Base-by-base conservation (phyloP, 2,113 vertebrate genomes). In the Saimiri boliviensis region DNA sequence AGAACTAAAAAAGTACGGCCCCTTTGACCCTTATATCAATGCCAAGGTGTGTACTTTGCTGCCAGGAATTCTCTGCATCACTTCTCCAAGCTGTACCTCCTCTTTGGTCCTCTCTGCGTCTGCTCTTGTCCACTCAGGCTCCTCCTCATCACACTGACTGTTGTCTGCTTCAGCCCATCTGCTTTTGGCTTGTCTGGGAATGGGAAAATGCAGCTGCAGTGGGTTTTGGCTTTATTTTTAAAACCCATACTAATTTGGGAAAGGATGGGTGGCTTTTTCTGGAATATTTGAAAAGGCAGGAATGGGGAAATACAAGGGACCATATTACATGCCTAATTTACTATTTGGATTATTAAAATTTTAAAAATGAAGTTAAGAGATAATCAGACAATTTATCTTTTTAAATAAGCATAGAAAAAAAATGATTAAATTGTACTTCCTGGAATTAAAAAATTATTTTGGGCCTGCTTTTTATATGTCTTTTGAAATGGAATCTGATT, bases 21-120 rank as follows among this genome's bases (percentile, higher is more conserved):
- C 99, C 98, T 99, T 99, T 99, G 99, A 99, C 99, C 99, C 99
- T 98, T 99, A 99, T 99, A 99, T 99, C 99, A 99, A 99, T 99
- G 99, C 99, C 99, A 99, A 99, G 99, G 99, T 99, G 99, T 99
- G 99, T 99, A 99, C 99, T 98, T 98, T 96, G 98, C 97, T 98
- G 98, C 95, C 98, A 98, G 98, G 98, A 97, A 98, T 97, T 98
- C 98, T 97, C 98, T 96, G 98, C 97, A 97, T 98, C 98, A 63
- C 96, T 90, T 90, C 95, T 98, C 96, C 98, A 89, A 66, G 97
- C 98, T 98, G 96, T 96, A 82, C 97, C 96, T 88, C 58, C 49
- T 66, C 56, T 70, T 52, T 6, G 6, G 87, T 60, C 91, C 56
- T 70, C 42, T 88, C 40, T 80, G 89, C 58, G 68, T 89, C 92